These are phyloP conservation scores for Lepus europaeus DNA, from an alignment of 2,113 vertebrate species.

Conservation along the genomic window DNA sequence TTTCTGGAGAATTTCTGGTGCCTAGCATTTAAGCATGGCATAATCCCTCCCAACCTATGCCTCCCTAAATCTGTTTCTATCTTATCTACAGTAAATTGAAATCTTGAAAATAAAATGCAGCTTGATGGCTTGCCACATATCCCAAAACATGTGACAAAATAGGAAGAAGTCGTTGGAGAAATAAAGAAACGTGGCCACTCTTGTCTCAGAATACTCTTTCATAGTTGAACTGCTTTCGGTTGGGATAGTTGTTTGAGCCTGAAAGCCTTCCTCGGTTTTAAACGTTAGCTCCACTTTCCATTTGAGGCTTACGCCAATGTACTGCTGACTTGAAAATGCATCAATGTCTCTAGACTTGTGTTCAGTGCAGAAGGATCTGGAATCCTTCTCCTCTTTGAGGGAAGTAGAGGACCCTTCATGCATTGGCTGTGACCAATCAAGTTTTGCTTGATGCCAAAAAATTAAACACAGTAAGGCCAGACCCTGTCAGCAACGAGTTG, in stretches of 20 bases:
- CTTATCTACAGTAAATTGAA: constrained; percentile 18
- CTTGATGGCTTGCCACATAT: constrained; percentile 24
- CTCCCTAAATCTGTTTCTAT: constrained; percentile 22
- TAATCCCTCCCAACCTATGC: neutral
- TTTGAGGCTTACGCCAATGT: constrained; percentile 60
- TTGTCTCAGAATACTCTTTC: constrained; percentile 65
- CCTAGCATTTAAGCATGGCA: neutral
- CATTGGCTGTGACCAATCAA: constrained; percentile 89
- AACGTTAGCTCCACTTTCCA: constrained; percentile 73
- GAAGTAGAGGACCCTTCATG: constrained; percentile 72
- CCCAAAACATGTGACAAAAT: constrained; percentile 29
- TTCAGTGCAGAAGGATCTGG: constrained; percentile 79
- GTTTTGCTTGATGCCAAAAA: constrained; percentile 90
- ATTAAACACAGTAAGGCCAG: constrained; percentile 90
- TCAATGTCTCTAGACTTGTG: constrained; percentile 45
- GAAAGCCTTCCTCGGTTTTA: constrained; percentile 56
- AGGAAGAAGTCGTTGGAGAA: neutral
- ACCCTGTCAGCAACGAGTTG: constrained; percentile 89
- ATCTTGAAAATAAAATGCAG: constrained; percentile 59
- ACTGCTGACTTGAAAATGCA: constrained; percentile 68
- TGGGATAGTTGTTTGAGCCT: constrained; percentile 57
- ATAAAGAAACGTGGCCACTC: constrained; percentile 20
- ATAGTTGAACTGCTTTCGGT: constrained; percentile 20
- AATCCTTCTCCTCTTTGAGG: constrained; percentile 74
- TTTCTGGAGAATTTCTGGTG: neutral